Evolutionary conservation across 1,140 invertebrate species (phyloP).

Genomic region (Lordiphosa clarofinis): DNA sequence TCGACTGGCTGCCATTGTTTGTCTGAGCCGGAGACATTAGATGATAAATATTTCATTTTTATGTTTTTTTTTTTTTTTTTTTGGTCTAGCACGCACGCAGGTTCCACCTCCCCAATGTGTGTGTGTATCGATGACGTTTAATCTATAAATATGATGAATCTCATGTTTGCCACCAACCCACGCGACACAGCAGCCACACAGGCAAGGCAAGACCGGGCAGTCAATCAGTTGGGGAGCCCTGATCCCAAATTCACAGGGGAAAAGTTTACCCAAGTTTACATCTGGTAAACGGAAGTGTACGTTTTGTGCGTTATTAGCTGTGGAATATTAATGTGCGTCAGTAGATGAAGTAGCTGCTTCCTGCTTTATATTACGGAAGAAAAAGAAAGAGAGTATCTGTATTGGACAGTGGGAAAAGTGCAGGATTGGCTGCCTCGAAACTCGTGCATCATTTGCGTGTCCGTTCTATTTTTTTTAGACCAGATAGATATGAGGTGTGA

Average conservation of each 20-base stretch:
- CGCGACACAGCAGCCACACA: slow-evolving; percentile 11
- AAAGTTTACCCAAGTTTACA: slow-evolving; percentile 44
- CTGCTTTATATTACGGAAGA: slow-evolving; percentile 21
- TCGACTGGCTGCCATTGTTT: slow-evolving; percentile 40
- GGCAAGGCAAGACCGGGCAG: slow-evolving; percentile 42
- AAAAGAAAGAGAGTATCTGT: not conserved
- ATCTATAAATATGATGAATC: slow-evolving; percentile 72
- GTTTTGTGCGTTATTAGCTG: slow-evolving; percentile 55
- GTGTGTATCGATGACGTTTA: slow-evolving; percentile 67
- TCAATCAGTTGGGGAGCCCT: slow-evolving; percentile 43
- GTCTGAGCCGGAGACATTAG: slow-evolving; percentile 24
- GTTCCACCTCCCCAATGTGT: not conserved
- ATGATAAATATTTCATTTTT: slow-evolving; percentile 71
- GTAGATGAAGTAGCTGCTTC: slow-evolving; percentile 41
- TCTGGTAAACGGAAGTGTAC: slow-evolving; percentile 60
- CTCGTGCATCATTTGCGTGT: no score
- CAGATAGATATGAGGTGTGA: no score
- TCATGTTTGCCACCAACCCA: slow-evolving; percentile 36
- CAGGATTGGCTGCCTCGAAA: no score
- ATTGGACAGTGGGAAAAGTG: slow-evolving; percentile 17
- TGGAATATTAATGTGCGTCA: slow-evolving; percentile 61
- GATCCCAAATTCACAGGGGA: slow-evolving; percentile 10
- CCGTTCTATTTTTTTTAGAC: no score
- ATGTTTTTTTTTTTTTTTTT: slow-evolving; percentile 5
- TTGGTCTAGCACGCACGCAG: slow-evolving; percentile 32